phyloP scores from a whole-genome alignment of 2,888 invertebrate genomes.

The Zygogramma bicolorata region DNA sequence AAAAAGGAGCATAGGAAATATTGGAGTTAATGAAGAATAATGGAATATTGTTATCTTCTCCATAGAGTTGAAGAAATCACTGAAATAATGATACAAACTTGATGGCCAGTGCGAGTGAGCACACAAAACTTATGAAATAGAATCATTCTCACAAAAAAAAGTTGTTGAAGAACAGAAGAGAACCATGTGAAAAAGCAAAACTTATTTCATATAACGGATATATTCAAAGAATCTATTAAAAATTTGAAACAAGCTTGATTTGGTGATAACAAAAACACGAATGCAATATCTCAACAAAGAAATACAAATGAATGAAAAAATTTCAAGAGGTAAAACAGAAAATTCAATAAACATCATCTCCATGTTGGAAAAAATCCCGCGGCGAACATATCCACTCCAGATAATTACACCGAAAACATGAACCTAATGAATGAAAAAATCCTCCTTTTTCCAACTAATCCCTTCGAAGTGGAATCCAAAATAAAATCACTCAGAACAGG shows the following conservation, averaged over 20 bases:
- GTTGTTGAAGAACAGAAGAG: background rate
- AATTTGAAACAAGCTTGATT: background rate
- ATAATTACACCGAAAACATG: background rate
- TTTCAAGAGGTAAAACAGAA: background rate
- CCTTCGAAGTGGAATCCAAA: background rate
- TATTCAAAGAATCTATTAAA: background rate
- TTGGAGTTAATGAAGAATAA: background rate
- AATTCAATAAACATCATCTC: too few species aligned
- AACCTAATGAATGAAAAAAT: background rate
- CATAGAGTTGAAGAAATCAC: background rate
- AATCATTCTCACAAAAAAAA: conserved; percentile 5
- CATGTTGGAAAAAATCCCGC: too few species aligned
- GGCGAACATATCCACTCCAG: background rate
- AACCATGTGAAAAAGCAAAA: conserved; percentile 2
- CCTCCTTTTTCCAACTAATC: background rate
- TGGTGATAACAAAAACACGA: background rate
- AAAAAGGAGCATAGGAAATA: background rate
- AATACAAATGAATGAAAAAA: background rate
- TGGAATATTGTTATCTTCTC: background rate
- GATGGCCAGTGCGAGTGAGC: background rate
- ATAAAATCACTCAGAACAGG: background rate
- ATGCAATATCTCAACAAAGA: background rate
- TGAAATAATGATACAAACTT: background rate
- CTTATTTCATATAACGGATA: background rate
- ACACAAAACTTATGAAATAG: background rate